phyloP scores from a whole-genome alignment of 2,797 vertebrate species.

The Borostomias antarcticus region DNA sequence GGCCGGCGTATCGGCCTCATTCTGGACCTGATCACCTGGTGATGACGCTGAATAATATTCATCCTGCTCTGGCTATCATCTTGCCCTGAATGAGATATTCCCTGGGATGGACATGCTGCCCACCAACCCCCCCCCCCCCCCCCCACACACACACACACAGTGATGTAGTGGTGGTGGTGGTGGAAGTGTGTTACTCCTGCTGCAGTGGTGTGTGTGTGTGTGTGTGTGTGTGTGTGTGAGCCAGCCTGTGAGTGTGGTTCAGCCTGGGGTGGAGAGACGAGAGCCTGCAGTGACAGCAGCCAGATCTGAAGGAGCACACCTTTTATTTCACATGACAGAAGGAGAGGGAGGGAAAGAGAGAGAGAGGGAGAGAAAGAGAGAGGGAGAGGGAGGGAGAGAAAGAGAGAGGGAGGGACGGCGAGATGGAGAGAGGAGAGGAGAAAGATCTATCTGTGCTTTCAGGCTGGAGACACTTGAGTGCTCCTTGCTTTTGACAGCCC shows the following conservation, averaged over 20 bases:
- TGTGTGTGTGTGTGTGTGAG: not conserved
- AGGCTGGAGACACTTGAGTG: slow-evolving; percentile 43
- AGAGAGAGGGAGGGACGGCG: slow-evolving; percentile 1
- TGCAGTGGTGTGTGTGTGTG: not conserved
- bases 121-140: too few relatives aligned
- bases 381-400: not conserved
- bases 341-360: slow-evolving; percentile 4
- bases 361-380: slow-evolving; percentile 9
- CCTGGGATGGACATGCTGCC: too few relatives aligned
- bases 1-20: too few relatives aligned
- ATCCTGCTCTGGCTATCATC: not conserved
- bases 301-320: slow-evolving; percentile 41
- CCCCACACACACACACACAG: too few relatives aligned
- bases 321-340: slow-evolving; percentile 43
- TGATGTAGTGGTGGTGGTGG: not conserved
- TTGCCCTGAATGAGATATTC: slow-evolving; percentile 2
- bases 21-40: not conserved
- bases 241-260: not conserved
- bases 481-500: slow-evolving; percentile 31
- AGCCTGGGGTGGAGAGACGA: not conserved
- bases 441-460: slow-evolving; percentile 36
- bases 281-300: slow-evolving; percentile 48
- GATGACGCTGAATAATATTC: not conserved
- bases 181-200: not conserved
- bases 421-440: slow-evolving; percentile 14